A percentile compares a stretch with the other conserved stretches of the same genome.
Conservation (phyloP, 2,113 vertebrate species). For the Podiceps cristatus region DNA sequence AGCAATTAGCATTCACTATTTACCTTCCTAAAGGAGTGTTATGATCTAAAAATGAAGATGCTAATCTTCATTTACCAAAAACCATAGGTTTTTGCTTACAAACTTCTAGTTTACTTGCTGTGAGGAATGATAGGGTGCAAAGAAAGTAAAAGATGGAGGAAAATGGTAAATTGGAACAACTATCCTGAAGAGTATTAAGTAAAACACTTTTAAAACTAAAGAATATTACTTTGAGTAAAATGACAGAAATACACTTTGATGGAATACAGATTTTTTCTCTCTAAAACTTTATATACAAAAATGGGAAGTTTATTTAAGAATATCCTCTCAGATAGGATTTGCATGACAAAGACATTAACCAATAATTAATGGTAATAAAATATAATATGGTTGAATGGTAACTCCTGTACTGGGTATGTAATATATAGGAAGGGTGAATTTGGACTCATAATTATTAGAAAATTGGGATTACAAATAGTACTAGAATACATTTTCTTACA, state of each 20-base stretch:
- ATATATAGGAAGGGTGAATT: not conserved
- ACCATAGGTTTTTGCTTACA: not conserved
- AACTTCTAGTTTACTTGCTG: not conserved
- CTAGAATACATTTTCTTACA: not conserved
- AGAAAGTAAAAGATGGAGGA: not conserved
- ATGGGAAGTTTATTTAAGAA: not conserved
- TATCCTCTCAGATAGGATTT: not conserved
- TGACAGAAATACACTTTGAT: not conserved
- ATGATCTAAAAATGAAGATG: not conserved
- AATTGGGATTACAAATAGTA: not conserved
- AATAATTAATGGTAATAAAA: not conserved
- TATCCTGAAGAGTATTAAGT: not conserved
- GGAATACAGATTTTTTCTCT: not conserved
- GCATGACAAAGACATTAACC: not conserved
- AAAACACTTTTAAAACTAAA: not conserved
- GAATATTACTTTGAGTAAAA: not conserved
- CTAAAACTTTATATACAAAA: not conserved
- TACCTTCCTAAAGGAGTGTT: not conserved
- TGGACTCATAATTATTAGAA: not conserved
- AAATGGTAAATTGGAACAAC: not conserved
- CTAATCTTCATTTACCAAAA: not conserved
- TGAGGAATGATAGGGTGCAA: not conserved
- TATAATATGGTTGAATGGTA: not conserved
- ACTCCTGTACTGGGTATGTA: not conserved
- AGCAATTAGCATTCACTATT: not conserved